Percentiles rank a stretch among this genome's conserved stretches.
These are phyloP conservation scores for Macrophya annulata DNA, from an alignment of 2,888 invertebrate genomes.

Conservation along the genomic window DNA sequence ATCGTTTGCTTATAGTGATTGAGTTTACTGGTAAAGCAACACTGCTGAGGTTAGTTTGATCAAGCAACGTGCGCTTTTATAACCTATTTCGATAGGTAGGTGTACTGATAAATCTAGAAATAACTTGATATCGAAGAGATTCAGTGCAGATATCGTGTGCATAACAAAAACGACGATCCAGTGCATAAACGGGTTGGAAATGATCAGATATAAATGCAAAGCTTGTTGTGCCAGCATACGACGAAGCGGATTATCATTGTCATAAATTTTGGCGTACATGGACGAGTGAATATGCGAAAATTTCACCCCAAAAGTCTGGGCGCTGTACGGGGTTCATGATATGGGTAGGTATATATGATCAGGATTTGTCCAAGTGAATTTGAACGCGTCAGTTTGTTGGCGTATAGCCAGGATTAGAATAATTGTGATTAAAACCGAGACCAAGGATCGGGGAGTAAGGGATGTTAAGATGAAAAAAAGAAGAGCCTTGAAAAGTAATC, in stretches of 20 bases:
- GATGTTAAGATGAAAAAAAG: neutral
- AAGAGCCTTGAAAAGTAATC: slow-evolving; percentile 4
- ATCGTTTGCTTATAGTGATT: neutral
- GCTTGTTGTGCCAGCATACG: slow-evolving; percentile 42
- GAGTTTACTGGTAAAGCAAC: neutral
- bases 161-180: neutral
- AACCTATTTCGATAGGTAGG: neutral
- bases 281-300: slow-evolving; percentile 25
- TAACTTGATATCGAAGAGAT: slow-evolving; percentile 9
- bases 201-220: slow-evolving; percentile 51
- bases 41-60: neutral
- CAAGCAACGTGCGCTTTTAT: neutral
- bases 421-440: neutral
- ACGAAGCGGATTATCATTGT: slow-evolving; percentile 25
- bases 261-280: slow-evolving; percentile 22
- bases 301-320: neutral
- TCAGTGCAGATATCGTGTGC: neutral
- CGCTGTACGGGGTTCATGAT: neutral
- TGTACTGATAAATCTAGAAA: neutral
- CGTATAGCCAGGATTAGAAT: slow-evolving; percentile 32
- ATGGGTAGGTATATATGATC: neutral
- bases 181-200: slow-evolving; percentile 19
- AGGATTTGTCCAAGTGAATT: slow-evolving; percentile 4
- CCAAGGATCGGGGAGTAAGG: neutral
- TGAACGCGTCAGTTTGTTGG: slow-evolving; percentile 20